phyloP scores from a whole-genome alignment of 2,113 vertebrate species.

The Varanus komodoensis region DNA sequence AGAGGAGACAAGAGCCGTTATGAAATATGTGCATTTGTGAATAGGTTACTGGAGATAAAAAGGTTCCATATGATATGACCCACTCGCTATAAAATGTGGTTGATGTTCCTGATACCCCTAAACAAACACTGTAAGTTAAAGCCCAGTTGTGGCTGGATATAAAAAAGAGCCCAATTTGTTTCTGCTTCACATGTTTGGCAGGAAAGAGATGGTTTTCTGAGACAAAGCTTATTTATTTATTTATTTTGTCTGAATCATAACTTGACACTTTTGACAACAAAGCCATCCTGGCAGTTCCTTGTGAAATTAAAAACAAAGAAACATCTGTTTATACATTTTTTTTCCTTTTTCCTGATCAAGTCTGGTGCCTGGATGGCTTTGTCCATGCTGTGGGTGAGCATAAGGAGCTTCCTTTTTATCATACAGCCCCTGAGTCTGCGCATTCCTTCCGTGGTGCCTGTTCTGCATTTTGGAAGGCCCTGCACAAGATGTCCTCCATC shows the following conservation, averaged over 20 bases:
- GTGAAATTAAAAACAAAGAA: background rate
- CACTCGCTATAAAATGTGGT: conserved; percentile 64
- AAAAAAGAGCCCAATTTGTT: conserved; percentile 59
- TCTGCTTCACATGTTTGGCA: conserved; percentile 52
- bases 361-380: background rate
- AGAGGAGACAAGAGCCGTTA: conserved; percentile 56
- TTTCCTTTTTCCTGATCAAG: background rate
- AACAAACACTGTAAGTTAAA: conserved; percentile 12
- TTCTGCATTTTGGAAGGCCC: too few relatives aligned
- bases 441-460: background rate
- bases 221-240: conserved; percentile 35
- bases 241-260: conserved; percentile 31
- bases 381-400: background rate
- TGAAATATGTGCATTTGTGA: conserved; percentile 67
- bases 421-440: background rate
- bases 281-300: background rate
- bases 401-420: background rate
- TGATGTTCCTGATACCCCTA: conserved; percentile 62
- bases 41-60: conserved; percentile 65
- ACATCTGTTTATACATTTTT: too few relatives aligned
- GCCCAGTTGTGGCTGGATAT: conserved; percentile 42
- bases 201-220: conserved; percentile 41
- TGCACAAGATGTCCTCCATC: too few relatives aligned
- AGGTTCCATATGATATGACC: conserved; percentile 63
- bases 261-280: conserved; percentile 25